Evolutionary conservation across 2,113 vertebrate genomes (phyloP).

Genomic region (Phycodurus eques): DNA sequence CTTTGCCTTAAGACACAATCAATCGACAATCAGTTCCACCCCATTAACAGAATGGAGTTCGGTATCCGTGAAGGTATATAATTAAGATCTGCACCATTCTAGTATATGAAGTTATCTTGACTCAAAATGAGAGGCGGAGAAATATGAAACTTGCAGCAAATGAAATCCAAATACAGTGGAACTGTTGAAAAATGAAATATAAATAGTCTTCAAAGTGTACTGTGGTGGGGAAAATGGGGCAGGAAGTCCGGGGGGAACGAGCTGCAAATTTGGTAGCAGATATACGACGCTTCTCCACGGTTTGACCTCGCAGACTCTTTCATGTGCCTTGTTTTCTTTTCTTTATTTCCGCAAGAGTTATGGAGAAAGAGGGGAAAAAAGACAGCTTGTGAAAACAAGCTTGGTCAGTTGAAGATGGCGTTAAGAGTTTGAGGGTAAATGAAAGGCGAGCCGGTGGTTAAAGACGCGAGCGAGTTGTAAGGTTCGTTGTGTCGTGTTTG

Average conservation of each 20-base stretch:
- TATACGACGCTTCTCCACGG: conserved; percentile 38
- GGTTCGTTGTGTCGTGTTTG: conserved; percentile 25
- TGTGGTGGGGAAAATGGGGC: conserved; percentile 24
- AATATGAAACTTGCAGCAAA: background rate
- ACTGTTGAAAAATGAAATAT: conserved; percentile 49
- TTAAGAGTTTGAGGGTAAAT: conserved; percentile 34
- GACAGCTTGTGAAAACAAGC: conserved; percentile 44
- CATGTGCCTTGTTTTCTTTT: conserved; percentile 57
- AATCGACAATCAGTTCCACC: background rate
- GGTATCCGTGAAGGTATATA: background rate
- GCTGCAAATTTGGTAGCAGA: conserved; percentile 44
- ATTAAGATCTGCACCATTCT: conserved; percentile 49
- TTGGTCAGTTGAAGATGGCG: conserved; percentile 27
- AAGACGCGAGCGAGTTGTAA: conserved; percentile 19
- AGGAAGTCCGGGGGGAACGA: conserved; percentile 40
- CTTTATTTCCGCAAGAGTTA: conserved; percentile 31
- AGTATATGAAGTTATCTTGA: background rate
- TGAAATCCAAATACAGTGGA: conserved; percentile 37
- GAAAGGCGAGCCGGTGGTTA: conserved; percentile 33
- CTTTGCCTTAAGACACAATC: background rate
- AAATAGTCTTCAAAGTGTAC: conserved; percentile 68
- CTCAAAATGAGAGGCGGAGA: background rate
- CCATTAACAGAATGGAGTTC: background rate
- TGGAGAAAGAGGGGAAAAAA: background rate
- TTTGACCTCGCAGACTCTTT: conserved; percentile 44